phyloP scores from a whole-genome alignment of 35 echinoderm and acorn worm species.

The Acanthaster planci region DNA sequence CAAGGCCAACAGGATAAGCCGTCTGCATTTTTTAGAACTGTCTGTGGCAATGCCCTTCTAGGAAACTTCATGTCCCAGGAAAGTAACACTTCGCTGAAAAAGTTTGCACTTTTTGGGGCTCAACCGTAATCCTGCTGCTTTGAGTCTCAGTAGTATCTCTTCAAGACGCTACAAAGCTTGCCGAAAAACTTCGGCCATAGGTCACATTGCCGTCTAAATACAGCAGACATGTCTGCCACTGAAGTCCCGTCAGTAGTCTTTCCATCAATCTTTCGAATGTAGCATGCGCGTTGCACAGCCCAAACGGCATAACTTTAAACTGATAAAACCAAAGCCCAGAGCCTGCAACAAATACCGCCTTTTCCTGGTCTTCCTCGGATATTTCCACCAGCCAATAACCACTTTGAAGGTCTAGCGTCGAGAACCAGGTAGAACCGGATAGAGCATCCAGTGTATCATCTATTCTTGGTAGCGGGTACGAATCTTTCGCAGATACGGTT shows the following conservation, averaged over 20 bases:
- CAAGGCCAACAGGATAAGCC: slow-evolving; percentile 57
- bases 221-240: slow-evolving; percentile 54
- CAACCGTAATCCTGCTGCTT: slow-evolving; percentile 37
- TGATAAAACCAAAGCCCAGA: slow-evolving; percentile 47
- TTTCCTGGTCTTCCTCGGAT: slow-evolving; percentile 17
- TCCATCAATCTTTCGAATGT: slow-evolving; percentile 70
- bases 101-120: slow-evolving; percentile 59
- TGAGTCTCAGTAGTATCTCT: slow-evolving; percentile 40
- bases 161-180: background rate
- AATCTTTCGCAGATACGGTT: slow-evolving; percentile 40
- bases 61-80: slow-evolving; percentile 53
- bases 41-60: slow-evolving; percentile 34
- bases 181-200: slow-evolving; percentile 20
- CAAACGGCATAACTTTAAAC: slow-evolving; percentile 70
- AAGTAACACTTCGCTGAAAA: slow-evolving; percentile 35
- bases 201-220: slow-evolving; percentile 64
- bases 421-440: slow-evolving; percentile 32
- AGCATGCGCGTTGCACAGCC: slow-evolving; percentile 62
- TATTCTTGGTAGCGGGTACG: slow-evolving; percentile 51
- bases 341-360: slow-evolving; percentile 38
- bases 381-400: slow-evolving; percentile 60
- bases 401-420: slow-evolving; percentile 38
- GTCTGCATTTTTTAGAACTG: slow-evolving; percentile 64
- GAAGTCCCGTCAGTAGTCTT: slow-evolving; percentile 43
- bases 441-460: slow-evolving; percentile 56